phyloP scores from a whole-genome alignment of 2,113 vertebrate species.

The Sinocyclocheilus anshuiensis region DNA sequence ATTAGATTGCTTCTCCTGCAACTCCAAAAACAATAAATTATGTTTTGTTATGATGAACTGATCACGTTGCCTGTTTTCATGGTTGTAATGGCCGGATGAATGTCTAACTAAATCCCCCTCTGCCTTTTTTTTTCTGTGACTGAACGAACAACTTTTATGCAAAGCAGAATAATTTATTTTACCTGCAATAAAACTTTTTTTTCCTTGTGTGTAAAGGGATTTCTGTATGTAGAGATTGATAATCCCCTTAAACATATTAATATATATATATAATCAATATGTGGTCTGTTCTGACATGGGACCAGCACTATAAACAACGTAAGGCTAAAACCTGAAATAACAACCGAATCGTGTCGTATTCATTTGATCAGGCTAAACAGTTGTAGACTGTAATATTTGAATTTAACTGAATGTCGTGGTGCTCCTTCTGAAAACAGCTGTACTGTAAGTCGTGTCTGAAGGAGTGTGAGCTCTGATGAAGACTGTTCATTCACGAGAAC shows the following conservation, averaged over 20 bases:
- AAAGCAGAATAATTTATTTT: background rate
- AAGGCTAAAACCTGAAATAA: background rate
- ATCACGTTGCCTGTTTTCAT: slow-evolving; percentile 42
- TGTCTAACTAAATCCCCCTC: slow-evolving; percentile 13
- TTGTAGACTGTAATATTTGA: slow-evolving; percentile 10
- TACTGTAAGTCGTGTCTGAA: slow-evolving; percentile 45
- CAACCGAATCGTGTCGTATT: background rate
- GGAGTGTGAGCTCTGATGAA: slow-evolving; percentile 53
- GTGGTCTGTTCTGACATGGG: slow-evolving; percentile 14
- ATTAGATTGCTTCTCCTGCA: slow-evolving; percentile 34
- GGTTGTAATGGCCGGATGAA: slow-evolving; percentile 8
- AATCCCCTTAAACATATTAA: background rate
- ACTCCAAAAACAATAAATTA: slow-evolving; percentile 54
- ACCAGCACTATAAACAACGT: slow-evolving; percentile 15
- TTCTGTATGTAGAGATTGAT: background rate
- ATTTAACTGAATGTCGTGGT: background rate
- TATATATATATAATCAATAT: background rate
- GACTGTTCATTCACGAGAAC: slow-evolving; percentile 20
- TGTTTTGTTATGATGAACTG: slow-evolving; percentile 35
- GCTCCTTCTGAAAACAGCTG: background rate
- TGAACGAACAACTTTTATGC: background rate
- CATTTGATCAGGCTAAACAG: background rate
- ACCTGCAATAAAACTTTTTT: background rate
- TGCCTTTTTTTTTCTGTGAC: background rate
- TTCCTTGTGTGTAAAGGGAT: background rate